These are phyloP conservation scores for Sapajus apella DNA, from an alignment of 2,113 vertebrate genomes.

Conservation along the genomic window DNA sequence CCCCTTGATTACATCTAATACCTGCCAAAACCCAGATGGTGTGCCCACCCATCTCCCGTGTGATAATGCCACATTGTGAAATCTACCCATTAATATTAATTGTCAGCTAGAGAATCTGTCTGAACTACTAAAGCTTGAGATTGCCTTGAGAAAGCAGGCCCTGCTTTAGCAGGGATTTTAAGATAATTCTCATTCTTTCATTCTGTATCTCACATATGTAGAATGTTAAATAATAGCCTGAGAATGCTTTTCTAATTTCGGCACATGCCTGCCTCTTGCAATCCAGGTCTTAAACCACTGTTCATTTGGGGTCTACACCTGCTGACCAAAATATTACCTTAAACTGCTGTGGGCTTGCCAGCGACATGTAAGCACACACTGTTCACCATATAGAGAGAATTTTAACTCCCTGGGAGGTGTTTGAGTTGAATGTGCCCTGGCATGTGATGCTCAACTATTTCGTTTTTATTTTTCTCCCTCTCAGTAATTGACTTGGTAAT, in stretches of 20 bases:
- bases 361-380: neutral
- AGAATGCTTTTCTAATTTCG: slow-evolving; percentile 73
- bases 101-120: slow-evolving; percentile 93
- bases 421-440: slow-evolving; percentile 41
- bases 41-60: slow-evolving; percentile 96
- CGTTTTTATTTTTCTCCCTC: slow-evolving; percentile 62
- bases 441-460: neutral
- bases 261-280: slow-evolving; percentile 64
- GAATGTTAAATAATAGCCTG: slow-evolving; percentile 86
- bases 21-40: slow-evolving; percentile 95
- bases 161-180: slow-evolving; percentile 93
- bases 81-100: slow-evolving; percentile 97
- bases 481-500: slow-evolving; percentile 65
- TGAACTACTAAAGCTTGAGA: slow-evolving; percentile 92
- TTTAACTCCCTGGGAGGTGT: slow-evolving; percentile 49
- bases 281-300: slow-evolving; percentile 79
- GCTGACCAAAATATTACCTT: slow-evolving; percentile 81
- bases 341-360: slow-evolving; percentile 67
- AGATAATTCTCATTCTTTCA: slow-evolving; percentile 89
- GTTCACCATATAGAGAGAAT: slow-evolving; percentile 22
- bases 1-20: slow-evolving; percentile 99
- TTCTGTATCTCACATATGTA: slow-evolving; percentile 83
- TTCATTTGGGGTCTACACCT: slow-evolving; percentile 74
- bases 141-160: slow-evolving; percentile 90
- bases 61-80: slow-evolving; percentile 97